Evolutionary conservation across 2,888 invertebrate species (phyloP).

Genomic region (Cabera pusaria): DNA sequence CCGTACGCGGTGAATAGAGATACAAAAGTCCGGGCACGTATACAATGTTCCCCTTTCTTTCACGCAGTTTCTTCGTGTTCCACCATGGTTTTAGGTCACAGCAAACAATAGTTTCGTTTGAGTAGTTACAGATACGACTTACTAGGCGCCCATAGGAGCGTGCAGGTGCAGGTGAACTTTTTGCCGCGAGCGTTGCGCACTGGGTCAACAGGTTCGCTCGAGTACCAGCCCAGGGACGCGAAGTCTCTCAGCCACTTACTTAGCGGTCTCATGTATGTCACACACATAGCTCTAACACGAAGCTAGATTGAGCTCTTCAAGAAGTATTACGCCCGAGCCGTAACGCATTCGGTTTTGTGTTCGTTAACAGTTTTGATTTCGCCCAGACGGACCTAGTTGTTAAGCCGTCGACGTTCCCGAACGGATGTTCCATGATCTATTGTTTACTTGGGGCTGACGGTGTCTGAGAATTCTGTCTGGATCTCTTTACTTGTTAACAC

Average conservation of each 20-base stretch:
- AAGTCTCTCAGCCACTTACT: conserved; percentile 70
- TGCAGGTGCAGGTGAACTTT: conserved; percentile 63
- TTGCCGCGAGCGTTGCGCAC: conserved; percentile 63
- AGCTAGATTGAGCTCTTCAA: conserved; percentile 35
- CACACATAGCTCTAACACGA: conserved; percentile 35
- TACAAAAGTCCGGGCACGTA: conserved; percentile 15
- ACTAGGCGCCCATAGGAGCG: conserved; percentile 51
- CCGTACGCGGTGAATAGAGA: neutral
- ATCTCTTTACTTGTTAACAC: conserved; percentile 32
- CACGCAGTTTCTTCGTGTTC: conserved; percentile 27
- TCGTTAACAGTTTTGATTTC: conserved; percentile 34
- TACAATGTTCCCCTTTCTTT: conserved; percentile 34
- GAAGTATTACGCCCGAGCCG: conserved; percentile 29
- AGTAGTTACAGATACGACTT: conserved; percentile 44
- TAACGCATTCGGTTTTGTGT: conserved; percentile 34
- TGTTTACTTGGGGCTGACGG: conserved; percentile 56
- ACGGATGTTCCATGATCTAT: conserved; percentile 72
- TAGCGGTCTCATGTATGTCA: conserved; percentile 51
- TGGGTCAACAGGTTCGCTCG: conserved; percentile 74
- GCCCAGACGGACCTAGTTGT: conserved; percentile 52
- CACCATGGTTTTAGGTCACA: conserved; percentile 47
- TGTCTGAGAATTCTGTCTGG: conserved; percentile 64
- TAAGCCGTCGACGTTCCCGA: conserved; percentile 58
- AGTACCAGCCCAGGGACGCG: conserved; percentile 62
- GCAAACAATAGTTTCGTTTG: conserved; percentile 53